Percentiles rank a stretch among this genome's conserved stretches.
phyloP scores from a whole-genome alignment of 2,113 vertebrate species.

The Saccopteryx bilineata region DNA sequence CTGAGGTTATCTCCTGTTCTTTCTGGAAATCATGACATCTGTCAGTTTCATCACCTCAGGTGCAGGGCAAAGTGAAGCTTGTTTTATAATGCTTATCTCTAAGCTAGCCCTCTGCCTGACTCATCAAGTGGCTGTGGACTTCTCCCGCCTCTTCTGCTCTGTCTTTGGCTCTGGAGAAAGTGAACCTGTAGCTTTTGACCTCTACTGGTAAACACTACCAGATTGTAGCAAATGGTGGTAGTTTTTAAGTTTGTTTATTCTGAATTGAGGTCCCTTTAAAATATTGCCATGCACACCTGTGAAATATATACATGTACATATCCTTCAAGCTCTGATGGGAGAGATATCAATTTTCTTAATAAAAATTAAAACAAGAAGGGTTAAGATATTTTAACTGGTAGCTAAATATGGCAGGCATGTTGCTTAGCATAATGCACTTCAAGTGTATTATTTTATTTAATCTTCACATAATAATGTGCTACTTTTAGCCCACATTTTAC shows the following conservation, averaged over 20 bases:
- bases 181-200: conserved; percentile 1
- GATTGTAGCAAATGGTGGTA: not conserved
- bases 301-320: not conserved
- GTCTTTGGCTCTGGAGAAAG: conserved; percentile 16
- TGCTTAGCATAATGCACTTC: not conserved
- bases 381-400: conserved; percentile 9
- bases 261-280: not conserved
- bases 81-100: conserved; percentile 19
- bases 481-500: not conserved
- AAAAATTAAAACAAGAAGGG: conserved; percentile 37
- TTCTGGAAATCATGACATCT: conserved; percentile 15
- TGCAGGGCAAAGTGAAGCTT: conserved; percentile 20
- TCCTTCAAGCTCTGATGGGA: not conserved
- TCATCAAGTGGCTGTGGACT: not conserved
- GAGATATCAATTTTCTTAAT: not conserved
- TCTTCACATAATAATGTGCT: not conserved
- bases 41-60: conserved; percentile 67
- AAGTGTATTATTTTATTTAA: not conserved
- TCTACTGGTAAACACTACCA: not conserved
- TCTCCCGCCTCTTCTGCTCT: conserved; percentile 1
- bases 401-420: not conserved
- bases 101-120: conserved; percentile 4
- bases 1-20: not conserved
- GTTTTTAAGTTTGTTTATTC: not conserved
- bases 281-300: not conserved